phyloP scores from a whole-genome alignment of 2,113 vertebrate genomes.

The Scopus umbretta region DNA sequence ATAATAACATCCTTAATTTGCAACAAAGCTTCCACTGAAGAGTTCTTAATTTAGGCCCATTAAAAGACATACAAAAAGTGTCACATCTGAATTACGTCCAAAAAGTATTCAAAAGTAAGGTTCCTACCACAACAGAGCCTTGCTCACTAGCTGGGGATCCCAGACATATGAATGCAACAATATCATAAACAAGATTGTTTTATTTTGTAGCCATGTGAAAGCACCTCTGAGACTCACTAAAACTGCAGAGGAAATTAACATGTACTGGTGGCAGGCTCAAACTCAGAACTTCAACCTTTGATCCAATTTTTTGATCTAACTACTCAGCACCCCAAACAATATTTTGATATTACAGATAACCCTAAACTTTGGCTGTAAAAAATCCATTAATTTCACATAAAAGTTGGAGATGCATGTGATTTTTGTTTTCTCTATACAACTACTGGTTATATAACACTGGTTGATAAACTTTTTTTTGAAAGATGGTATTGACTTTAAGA shows the following conservation, averaged over 20 bases:
- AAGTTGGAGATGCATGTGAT: not conserved
- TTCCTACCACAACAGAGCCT: not conserved
- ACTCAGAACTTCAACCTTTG: not conserved
- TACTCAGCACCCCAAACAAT: not conserved
- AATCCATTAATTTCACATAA: accelerated
- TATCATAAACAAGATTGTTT: not conserved
- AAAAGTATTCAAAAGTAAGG: not conserved
- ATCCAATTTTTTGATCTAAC: not conserved
- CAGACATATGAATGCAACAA: not conserved
- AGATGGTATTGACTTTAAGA: not conserved
- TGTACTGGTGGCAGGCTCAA: not conserved
- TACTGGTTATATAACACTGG: not conserved
- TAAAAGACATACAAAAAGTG: not conserved
- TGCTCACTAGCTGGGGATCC: not conserved
- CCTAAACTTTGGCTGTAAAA: not conserved
- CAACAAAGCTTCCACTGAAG: not conserved
- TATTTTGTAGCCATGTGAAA: not conserved
- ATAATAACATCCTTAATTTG: not conserved
- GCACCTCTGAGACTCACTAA: not conserved
- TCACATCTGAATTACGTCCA: not conserved
- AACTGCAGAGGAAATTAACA: not conserved
- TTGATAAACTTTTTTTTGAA: not conserved
- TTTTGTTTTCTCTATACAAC: not conserved
- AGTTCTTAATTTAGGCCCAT: not conserved
- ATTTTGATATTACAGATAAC: not conserved